A percentile compares a stretch with the other conserved stretches of the same genome.
These are phyloP conservation scores for Microctenopoma lineatum DNA, from an alignment of 2,797 vertebrate genomes.

Conservation along the genomic window DNA sequence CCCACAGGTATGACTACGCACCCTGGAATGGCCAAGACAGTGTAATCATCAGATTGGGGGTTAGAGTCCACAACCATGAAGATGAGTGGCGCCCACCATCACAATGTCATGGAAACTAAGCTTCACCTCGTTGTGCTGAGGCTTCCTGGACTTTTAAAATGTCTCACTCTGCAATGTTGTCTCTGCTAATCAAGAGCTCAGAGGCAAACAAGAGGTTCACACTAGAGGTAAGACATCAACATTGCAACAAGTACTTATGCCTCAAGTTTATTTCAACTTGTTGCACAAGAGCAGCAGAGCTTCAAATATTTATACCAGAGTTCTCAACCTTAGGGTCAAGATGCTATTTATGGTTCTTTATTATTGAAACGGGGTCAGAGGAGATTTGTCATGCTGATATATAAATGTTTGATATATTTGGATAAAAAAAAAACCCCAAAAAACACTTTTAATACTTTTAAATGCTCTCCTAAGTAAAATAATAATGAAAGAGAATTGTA, in stretches of 20 bases:
- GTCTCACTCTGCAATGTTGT: slow-evolving; percentile 52
- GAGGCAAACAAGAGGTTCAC: slow-evolving; percentile 51
- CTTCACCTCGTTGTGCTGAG: slow-evolving; percentile 56
- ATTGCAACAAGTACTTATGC: slow-evolving; percentile 57
- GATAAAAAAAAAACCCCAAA: slow-evolving; percentile 21
- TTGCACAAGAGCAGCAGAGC: slow-evolving; percentile 60
- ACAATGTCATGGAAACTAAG: slow-evolving; percentile 67
- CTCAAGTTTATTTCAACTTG: slow-evolving; percentile 61
- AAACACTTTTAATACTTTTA: slow-evolving; percentile 21
- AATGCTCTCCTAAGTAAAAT: slow-evolving; percentile 26
- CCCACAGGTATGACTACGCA: slow-evolving; percentile 77
- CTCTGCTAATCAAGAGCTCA: slow-evolving; percentile 41
- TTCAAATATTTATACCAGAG: slow-evolving; percentile 59
- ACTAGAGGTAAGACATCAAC: slow-evolving; percentile 56
- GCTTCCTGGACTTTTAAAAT: slow-evolving; percentile 55
- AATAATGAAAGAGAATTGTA: slow-evolving; percentile 6
- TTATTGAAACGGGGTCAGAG: slow-evolving; percentile 54
- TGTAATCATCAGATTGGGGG: slow-evolving; percentile 76
- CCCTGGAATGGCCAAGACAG: slow-evolving; percentile 69
- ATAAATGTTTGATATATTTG: slow-evolving; percentile 38
- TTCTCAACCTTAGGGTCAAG: slow-evolving; percentile 44
- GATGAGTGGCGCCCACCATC: slow-evolving; percentile 74
- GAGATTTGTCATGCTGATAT: slow-evolving; percentile 51
- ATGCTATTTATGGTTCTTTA: slow-evolving; percentile 63
- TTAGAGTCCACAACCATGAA: slow-evolving; percentile 71